These are phyloP conservation scores for Drosophila ochracea DNA, from an alignment of 2,888 invertebrate species.

Conservation along the genomic window DNA sequence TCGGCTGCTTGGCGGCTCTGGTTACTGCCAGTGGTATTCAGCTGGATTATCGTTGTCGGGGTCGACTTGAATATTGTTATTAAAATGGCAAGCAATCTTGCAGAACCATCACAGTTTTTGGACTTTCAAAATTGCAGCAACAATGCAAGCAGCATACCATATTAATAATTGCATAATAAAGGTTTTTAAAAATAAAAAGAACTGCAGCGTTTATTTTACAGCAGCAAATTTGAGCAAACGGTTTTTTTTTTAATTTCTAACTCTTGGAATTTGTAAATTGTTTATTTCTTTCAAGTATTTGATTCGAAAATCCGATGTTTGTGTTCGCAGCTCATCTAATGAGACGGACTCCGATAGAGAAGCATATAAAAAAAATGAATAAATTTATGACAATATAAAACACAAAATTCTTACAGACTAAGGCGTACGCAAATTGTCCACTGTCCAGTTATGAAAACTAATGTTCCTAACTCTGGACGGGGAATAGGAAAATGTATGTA, in stretches of 20 bases:
- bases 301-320: not conserved
- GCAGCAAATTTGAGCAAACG: not conserved
- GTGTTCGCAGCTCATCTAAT: constrained; percentile 4
- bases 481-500: not conserved
- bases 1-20: constrained; percentile 32
- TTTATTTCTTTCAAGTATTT: not conserved
- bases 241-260: not conserved
- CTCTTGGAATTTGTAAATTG: not conserved
- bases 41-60: not conserved
- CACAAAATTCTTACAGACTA: not conserved
- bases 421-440: not conserved
- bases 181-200: not conserved
- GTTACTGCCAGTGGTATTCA: constrained; percentile 1
- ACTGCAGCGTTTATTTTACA: not conserved
- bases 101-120: not conserved
- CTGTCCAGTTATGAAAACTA: not conserved
- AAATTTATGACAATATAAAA: constrained; percentile 17
- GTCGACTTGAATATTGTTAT: not conserved
- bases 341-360: constrained; percentile 13
- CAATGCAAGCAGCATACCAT: not conserved
- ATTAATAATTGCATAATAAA: not conserved
- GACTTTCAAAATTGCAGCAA: not conserved
- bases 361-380: constrained; percentile 5
- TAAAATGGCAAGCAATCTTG: not conserved
- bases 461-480: not conserved